Base-by-base conservation (phyloP, 2,797 vertebrate genomes). In the Decapterus maruadsi region DNA sequence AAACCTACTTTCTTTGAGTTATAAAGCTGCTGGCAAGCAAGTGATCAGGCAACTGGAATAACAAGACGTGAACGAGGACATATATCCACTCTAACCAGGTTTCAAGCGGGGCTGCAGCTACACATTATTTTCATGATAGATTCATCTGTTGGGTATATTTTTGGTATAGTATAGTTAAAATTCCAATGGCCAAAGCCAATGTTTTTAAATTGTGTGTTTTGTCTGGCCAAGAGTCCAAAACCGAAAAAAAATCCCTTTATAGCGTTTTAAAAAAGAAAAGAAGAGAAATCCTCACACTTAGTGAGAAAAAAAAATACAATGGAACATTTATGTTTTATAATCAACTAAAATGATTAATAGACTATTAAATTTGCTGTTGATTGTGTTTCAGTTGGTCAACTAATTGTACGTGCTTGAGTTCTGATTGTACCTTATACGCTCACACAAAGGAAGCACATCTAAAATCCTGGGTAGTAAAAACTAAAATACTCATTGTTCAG, bases 1-100 rank as follows among this genome's bases (percentile, higher is more conserved):
- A 61, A 97, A 96, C 89, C 87, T 96, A 89, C 86, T 69, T 92
- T 46, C 0, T 92, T 95, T 55, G 86, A 91, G 69, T 85, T 94
- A 85, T 89, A 82, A 67, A 46, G 45, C 45, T 46, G 45, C 58
- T 12, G 40, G 50, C 68, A 84, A 84, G 64, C 69, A 42, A 76
- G 58, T 40, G 73, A 83, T 61, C 36, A 78, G 69, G 78, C 87
- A 90, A 90, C 91, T 92, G 91, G 81, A 88, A 91, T 53, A 90
- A 93, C 87, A 92, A 85, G 78, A 87, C 42, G 14, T 62, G 19
- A 63, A 43, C 51, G 79, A 12, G 19, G 50, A 67, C 22, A 80
- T 48, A 31, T 38, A 20, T 46, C 59, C 40, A 65, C 12, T 53
- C 19, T 54, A 36, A 50, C 36, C 34, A 17, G 26, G 34, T 54